These are phyloP conservation scores for Lordiphosa collinella DNA, from an alignment of 1,140 invertebrate genomes.

Conservation along the genomic window DNA sequence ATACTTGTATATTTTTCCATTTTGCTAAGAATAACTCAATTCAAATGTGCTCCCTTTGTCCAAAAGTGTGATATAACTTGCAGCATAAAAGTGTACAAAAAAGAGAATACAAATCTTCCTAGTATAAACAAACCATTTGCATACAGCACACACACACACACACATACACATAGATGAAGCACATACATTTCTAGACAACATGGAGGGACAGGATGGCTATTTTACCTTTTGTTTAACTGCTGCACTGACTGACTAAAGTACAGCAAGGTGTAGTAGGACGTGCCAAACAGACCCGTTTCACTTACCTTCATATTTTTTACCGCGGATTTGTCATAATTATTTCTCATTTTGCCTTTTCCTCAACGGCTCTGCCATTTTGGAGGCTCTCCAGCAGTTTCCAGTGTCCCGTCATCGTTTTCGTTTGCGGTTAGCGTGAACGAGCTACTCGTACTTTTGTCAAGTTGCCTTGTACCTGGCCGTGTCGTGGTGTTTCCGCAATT, in stretches of 20 bases:
- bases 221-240: background rate
- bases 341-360: constrained; percentile 55
- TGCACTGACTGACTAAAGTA: background rate
- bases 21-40: background rate
- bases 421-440: constrained; percentile 33
- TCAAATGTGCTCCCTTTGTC: background rate
- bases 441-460: constrained; percentile 54
- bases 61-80: background rate
- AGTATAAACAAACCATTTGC: constrained; percentile 2
- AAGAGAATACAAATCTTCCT: background rate
- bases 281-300: constrained; percentile 34
- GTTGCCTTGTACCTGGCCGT: constrained; percentile 32
- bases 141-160: background rate
- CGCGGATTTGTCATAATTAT: constrained; percentile 74
- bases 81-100: constrained; percentile 1
- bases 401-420: constrained; percentile 45
- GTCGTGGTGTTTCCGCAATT: constrained; percentile 71
- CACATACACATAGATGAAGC: background rate
- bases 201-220: background rate
- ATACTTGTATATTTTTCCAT: too few relatives aligned
- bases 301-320: constrained; percentile 61
- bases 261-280: constrained; percentile 23
- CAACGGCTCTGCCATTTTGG: constrained; percentile 46
- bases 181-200: constrained; percentile 1
- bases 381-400: constrained; percentile 19